Evolutionary conservation across 30 jellyfish, hydroid and myxozoan genomes (phyloP).

Genomic region (Turritopsis dohrnii): DNA sequence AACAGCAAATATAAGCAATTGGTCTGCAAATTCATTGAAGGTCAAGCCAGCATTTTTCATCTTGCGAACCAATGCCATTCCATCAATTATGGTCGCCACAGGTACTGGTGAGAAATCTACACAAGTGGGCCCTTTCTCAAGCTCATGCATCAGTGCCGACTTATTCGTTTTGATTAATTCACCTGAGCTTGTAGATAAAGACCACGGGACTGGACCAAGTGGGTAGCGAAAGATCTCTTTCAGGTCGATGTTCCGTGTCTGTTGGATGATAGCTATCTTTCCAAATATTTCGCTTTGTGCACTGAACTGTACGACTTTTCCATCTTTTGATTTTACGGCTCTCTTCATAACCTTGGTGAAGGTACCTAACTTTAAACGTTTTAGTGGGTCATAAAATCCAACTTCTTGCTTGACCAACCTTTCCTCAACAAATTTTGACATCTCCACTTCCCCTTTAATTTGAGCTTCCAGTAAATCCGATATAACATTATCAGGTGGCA

Average conservation of each 20-base stretch:
- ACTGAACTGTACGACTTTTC: neutral
- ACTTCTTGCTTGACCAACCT: neutral
- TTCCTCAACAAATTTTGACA: neutral
- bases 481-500: no score
- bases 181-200: neutral
- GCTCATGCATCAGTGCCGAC: neutral
- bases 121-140: neutral
- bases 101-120: neutral
- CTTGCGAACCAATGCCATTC: neutral
- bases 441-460: neutral
- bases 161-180: neutral
- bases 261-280: neutral
- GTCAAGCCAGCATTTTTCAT: neutral
- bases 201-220: neutral
- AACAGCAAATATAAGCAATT: neutral
- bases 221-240: neutral
- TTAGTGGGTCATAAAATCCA: neutral
- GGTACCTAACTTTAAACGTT: neutral
- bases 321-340: neutral
- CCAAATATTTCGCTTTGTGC: neutral
- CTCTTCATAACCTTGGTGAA: neutral
- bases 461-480: neutral
- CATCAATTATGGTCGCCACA: neutral
- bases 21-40: neutral
- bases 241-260: neutral